Conservation (phyloP, 1,140 invertebrate genomes). For the Cherax quadricarinatus region DNA sequence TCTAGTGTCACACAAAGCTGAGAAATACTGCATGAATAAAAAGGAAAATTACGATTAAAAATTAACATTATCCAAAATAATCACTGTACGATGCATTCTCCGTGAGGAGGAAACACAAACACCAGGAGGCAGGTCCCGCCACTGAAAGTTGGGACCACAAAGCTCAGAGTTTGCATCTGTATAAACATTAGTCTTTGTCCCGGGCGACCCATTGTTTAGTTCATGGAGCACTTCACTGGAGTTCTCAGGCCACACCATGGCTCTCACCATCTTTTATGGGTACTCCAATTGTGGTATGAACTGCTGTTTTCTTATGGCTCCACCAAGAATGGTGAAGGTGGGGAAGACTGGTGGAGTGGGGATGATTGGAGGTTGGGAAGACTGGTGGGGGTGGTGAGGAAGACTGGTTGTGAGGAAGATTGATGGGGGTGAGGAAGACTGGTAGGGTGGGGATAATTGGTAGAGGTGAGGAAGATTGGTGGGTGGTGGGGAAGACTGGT, state of each 20-base stretch:
- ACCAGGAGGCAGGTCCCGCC: too few relatives aligned
- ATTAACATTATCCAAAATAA: too few relatives aligned
- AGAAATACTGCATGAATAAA: too few relatives aligned
- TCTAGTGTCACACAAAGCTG: too few relatives aligned
- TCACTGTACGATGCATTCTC: too few relatives aligned
- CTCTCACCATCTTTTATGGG: too few relatives aligned
- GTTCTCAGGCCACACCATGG: background rate
- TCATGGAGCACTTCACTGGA: background rate
- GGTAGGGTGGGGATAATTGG: background rate
- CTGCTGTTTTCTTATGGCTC: too few relatives aligned
- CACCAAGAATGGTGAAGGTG: too few relatives aligned
- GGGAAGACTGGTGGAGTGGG: background rate
- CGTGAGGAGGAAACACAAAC: too few relatives aligned
- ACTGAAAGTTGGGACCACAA: too few relatives aligned
- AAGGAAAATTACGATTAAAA: too few relatives aligned
- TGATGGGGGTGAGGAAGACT: background rate
- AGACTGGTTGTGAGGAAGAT: background rate
- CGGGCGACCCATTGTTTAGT: background rate
- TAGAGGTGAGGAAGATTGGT: background rate
- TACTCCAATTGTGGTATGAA: too few relatives aligned
- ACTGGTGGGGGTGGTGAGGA: background rate
- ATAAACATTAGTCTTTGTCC: constrained; percentile 18
- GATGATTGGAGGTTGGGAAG: background rate
- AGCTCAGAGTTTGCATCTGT: background rate
- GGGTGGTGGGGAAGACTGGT: background rate